phyloP scores from a whole-genome alignment of 2,113 vertebrate species.

The Pelecanus crispus region DNA sequence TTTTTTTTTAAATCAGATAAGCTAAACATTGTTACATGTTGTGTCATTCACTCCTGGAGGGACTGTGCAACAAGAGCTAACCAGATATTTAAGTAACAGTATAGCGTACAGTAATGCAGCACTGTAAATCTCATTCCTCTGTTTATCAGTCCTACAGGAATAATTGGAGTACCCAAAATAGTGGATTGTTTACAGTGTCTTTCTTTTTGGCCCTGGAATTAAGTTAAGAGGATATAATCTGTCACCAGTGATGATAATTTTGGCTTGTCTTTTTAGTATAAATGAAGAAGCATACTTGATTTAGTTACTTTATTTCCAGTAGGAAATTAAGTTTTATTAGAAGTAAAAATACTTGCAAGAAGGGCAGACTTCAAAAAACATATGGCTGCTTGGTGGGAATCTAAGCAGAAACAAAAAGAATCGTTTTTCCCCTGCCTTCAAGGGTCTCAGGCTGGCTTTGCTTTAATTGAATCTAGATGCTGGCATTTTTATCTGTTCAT shows the following conservation, averaged over 20 bases:
- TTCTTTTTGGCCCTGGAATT: background rate
- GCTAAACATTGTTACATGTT: background rate
- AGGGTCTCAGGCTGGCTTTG: background rate
- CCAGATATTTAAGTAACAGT: background rate
- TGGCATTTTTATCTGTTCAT: background rate
- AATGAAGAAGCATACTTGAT: background rate
- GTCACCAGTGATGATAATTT: background rate
- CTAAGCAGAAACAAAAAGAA: background rate
- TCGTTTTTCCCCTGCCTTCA: background rate
- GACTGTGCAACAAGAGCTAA: background rate
- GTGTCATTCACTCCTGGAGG: background rate
- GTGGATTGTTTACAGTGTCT: background rate
- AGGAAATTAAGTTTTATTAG: background rate
- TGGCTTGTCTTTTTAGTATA: background rate
- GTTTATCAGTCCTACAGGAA: background rate
- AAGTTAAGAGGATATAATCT: background rate
- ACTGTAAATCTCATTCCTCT: background rate
- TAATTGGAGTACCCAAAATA: background rate
- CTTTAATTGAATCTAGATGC: background rate
- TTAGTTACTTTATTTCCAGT: background rate
- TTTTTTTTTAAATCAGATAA: background rate
- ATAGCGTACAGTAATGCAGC: fast-evolving
- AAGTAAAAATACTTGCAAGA: background rate
- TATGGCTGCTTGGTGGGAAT: background rate
- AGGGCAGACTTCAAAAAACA: background rate